Percentiles rank a stretch among this genome's conserved stretches.
Conservation (phyloP, 2,113 vertebrate species). For the Rhagologus leucostigma region DNA sequence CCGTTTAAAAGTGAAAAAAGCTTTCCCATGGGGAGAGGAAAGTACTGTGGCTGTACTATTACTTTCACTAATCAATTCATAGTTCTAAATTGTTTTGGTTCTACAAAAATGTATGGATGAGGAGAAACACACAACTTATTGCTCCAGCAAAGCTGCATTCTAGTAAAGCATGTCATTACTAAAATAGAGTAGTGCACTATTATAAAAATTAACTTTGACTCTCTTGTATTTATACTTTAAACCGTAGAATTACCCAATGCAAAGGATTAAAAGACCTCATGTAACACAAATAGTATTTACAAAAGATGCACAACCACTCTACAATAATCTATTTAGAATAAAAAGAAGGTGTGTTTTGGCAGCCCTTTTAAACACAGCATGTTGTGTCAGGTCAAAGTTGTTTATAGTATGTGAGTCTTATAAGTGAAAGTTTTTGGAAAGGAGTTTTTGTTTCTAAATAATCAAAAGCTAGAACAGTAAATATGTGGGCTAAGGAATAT, state of each 20-base stretch:
- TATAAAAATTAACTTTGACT: background rate
- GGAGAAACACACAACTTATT: background rate
- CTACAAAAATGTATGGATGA: slow-evolving; percentile 38
- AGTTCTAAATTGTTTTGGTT: slow-evolving; percentile 75
- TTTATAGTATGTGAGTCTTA: background rate
- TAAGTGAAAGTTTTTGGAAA: background rate
- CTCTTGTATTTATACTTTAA: background rate
- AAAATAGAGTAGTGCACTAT: background rate
- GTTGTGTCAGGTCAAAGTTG: background rate
- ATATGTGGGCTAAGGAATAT: background rate
- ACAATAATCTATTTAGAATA: background rate
- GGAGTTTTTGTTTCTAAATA: background rate
- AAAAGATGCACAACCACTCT: background rate
- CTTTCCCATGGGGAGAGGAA: slow-evolving; percentile 73
- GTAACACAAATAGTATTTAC: background rate
- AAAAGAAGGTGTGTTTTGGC: background rate
- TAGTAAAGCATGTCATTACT: background rate
- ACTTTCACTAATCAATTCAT: slow-evolving; percentile 83
- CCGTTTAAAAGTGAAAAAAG: slow-evolving; percentile 85
- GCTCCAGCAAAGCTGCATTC: background rate
- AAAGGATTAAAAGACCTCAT: background rate
- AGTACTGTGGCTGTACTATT: slow-evolving; percentile 80
- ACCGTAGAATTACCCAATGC: background rate
- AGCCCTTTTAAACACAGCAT: background rate
- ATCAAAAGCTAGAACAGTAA: background rate